Base-by-base conservation (phyloP, 2,888 invertebrate species). In the Sphecodes monilicornis region DNA sequence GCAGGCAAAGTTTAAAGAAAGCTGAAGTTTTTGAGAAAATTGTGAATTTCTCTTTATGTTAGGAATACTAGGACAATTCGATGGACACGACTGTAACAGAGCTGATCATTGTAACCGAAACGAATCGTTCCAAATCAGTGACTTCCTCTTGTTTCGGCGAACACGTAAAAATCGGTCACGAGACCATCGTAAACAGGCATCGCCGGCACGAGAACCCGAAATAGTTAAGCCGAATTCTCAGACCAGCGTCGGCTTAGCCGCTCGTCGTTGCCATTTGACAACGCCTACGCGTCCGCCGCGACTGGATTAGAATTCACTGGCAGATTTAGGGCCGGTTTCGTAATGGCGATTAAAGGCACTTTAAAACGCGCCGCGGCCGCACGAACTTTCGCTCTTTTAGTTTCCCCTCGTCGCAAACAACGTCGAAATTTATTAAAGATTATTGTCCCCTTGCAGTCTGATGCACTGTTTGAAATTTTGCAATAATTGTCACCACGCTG, bases 191-290 rank as follows among this genome's bases (percentile, higher is more conserved):
- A 81, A 87, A 87, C 87, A 81, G 83, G 76, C 78, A 82, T 86
- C 75, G 83, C n/a, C 80, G 82, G 76, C 84, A 66, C 87, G 81
- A 80, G 80, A 80, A 86, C 85, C 83, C 80, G 86, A 89, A 89
- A 89, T 89, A 89, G 89, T 87, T 82, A 84, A 87, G 86, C 83
- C 85, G 86, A 89, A 85, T 88, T 85, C 86, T 87, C 84, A 74
- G 87, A 86, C 85, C 86, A 84, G 80, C 87, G 82, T 80, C 87
- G 89, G 86, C 87, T 89, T 88, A 89, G 84, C 60, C 82, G 86
- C 57, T 84, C 84, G 78, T 72, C 86, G 85, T 86, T 89, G 89
- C 89, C 86, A 89, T 89, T 89, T 89, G 87, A 89, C 87, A 89
- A 89, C 89, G 87, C 89, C 86, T 81, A 89, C 87, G 88, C 83